Conservation (phyloP, 2,113 vertebrate genomes). For the Ciconia boyciana region DNA sequence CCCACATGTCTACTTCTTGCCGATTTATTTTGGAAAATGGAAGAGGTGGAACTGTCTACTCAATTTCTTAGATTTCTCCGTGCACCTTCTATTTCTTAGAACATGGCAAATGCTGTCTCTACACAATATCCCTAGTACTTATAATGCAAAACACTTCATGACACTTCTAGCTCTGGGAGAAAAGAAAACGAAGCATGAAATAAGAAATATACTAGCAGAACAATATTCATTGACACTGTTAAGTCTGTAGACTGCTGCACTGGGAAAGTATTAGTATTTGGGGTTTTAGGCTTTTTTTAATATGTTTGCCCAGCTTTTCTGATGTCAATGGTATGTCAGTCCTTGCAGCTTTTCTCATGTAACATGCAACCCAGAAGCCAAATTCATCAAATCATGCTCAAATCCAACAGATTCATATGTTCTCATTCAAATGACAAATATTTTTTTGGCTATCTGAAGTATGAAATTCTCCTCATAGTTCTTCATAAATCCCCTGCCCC, state of each 20-base stretch:
- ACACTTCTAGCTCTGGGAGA: constrained; percentile 61
- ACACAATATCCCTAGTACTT: constrained; percentile 57
- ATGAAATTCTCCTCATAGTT: not conserved
- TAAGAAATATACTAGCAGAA: constrained; percentile 72
- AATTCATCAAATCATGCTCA: not conserved
- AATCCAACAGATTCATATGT: not conserved
- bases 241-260: constrained; percentile 21
- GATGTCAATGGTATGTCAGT: not conserved
- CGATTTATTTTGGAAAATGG: not conserved
- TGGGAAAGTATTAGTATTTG: constrained; percentile 3
- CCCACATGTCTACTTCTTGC: not conserved
- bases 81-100: constrained; percentile 9
- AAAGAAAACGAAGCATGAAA: constrained; percentile 73
- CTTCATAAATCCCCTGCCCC: not conserved
- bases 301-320: not conserved
- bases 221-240: constrained; percentile 66
- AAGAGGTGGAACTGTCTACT: not conserved
- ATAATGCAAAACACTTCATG: constrained; percentile 66
- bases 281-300: not conserved
- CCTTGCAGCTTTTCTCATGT: not conserved
- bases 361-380: not conserved
- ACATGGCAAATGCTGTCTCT: constrained; percentile 49
- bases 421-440: not conserved
- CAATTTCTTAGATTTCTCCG: constrained; percentile 1
- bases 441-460: not conserved